Conservation (phyloP, 2,888 invertebrate genomes). For the Netelia melanura region DNA sequence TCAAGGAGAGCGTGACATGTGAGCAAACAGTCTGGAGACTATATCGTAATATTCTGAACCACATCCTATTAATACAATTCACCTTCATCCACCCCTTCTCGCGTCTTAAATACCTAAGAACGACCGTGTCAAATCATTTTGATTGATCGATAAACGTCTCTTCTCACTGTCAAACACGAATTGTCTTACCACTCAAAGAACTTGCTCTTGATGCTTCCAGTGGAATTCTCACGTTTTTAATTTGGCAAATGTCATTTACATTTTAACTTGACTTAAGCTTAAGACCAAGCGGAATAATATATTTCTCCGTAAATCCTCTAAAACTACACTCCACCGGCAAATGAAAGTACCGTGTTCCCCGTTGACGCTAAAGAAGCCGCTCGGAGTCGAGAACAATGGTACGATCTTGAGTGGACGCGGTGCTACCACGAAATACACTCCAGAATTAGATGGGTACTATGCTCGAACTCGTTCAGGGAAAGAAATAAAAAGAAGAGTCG, state of each 20-base stretch:
- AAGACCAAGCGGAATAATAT: neutral
- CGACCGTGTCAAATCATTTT: neutral
- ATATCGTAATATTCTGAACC: conserved; percentile 52
- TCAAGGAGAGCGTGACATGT: conserved; percentile 57
- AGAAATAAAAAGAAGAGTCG: neutral
- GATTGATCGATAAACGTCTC: neutral
- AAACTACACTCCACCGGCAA: neutral
- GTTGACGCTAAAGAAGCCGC: conserved; percentile 48
- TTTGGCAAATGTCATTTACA: neutral
- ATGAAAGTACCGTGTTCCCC: conserved; percentile 15
- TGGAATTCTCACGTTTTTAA: no score
- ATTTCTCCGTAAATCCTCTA: neutral
- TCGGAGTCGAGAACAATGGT: conserved; percentile 48
- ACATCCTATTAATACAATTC: conserved; percentile 27
- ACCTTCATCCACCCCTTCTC: neutral
- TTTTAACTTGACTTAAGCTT: neutral
- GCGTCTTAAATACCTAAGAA: neutral
- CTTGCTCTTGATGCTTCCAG: neutral
- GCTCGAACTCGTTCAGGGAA: neutral
- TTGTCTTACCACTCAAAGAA: neutral
- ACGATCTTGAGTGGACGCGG: conserved; percentile 35
- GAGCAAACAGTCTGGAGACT: conserved; percentile 46
- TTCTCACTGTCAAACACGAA: neutral
- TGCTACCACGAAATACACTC: conserved; percentile 46
- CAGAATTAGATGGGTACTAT: conserved; percentile 50